phyloP scores from a whole-genome alignment of 2,888 invertebrate genomes.

The Endotricha flammealis region DNA sequence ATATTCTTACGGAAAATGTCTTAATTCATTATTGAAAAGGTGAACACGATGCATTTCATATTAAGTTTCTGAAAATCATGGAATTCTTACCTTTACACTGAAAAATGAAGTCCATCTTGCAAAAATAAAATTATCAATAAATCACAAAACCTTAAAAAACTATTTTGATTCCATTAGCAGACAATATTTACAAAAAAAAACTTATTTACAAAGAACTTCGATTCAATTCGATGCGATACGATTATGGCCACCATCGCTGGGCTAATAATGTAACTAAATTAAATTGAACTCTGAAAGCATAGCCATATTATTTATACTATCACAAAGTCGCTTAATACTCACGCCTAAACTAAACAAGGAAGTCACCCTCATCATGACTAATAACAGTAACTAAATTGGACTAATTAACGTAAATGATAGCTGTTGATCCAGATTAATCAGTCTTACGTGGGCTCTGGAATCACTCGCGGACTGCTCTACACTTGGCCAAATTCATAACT shows the following conservation, averaged over 20 bases:
- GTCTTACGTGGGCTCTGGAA: slow-evolving; percentile 18
- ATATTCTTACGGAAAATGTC: not conserved
- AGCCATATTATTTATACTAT: slow-evolving; percentile 29
- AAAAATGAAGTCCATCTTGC: no score
- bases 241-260: slow-evolving; percentile 21
- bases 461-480: no score
- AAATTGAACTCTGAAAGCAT: slow-evolving; percentile 22
- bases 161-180: slow-evolving; percentile 13
- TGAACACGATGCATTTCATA: no score
- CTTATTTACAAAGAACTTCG: slow-evolving; percentile 15
- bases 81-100: no score
- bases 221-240: slow-evolving; percentile 22
- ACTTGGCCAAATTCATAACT: no score
- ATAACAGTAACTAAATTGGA: slow-evolving; percentile 30
- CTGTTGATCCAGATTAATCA: slow-evolving; percentile 15
- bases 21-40: no score
- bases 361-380: slow-evolving; percentile 19
- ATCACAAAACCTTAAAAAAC: not conserved
- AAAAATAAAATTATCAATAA: not conserved
- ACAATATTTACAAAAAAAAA: slow-evolving; percentile 13
- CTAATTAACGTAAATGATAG: slow-evolving; percentile 21
- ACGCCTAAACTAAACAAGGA: slow-evolving; percentile 12
- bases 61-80: no score
- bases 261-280: slow-evolving; percentile 18
- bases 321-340: slow-evolving; percentile 32